Percentiles rank a stretch among this genome's conserved stretches.
Conservation (phyloP, 2,888 invertebrate species). For the Rhogogaster chlorosoma region DNA sequence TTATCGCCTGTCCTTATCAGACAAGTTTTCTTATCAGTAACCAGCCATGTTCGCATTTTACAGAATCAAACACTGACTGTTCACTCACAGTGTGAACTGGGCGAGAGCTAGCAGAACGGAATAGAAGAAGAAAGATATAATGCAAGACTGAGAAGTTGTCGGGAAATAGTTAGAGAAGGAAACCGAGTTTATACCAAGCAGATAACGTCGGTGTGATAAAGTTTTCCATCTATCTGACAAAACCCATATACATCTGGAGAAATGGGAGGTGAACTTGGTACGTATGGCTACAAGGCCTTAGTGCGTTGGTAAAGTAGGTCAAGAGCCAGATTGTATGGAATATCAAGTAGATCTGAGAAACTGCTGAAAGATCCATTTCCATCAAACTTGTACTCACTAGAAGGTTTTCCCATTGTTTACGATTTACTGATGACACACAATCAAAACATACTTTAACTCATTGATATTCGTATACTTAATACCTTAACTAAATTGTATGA, state of each 20-base stretch:
- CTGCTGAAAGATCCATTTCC: not conserved
- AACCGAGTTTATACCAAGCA: slow-evolving; percentile 51
- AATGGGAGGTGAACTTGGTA: not conserved
- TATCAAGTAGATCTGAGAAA: not conserved
- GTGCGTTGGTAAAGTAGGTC: not conserved
- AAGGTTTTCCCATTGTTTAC: not conserved
- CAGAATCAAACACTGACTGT: not conserved
- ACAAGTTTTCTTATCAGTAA: not conserved
- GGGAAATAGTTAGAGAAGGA: not conserved
- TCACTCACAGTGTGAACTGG: not conserved
- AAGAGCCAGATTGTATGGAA: not conserved
- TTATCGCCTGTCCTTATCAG: not conserved
- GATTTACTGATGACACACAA: not conserved
- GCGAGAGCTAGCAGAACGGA: not conserved
- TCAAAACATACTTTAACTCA: not conserved
- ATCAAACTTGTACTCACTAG: not conserved
- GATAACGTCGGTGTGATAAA: not conserved
- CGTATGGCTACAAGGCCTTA: not conserved
- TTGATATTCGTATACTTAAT: not conserved
- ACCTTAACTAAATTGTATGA: not conserved
- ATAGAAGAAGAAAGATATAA: not conserved
- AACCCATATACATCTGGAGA: not conserved
- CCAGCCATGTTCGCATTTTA: not conserved
- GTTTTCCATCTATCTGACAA: not conserved
- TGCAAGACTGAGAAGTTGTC: slow-evolving; percentile 79